These are phyloP conservation scores for Habroteleia sp. DNA, from an alignment of 2,888 invertebrate genomes.

Conservation along the genomic window DNA sequence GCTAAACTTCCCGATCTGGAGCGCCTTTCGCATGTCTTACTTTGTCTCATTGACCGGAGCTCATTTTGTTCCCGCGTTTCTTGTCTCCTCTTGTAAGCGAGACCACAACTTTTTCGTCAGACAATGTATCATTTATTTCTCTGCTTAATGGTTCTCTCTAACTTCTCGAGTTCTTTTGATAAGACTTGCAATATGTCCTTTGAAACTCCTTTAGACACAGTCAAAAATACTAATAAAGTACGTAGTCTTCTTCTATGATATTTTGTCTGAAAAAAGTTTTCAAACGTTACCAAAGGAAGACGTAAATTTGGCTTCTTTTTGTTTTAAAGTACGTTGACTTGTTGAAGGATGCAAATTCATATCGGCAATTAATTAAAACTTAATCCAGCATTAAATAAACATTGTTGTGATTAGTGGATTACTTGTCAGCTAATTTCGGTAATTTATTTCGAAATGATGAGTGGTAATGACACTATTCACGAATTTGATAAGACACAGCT, in stretches of 20 bases:
- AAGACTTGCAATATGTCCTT: no score
- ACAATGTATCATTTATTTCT: slow-evolving; percentile 67
- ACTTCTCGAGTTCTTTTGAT: no score
- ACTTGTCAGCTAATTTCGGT: slow-evolving; percentile 17
- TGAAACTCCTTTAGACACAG: no score
- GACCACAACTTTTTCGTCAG: slow-evolving; percentile 36
- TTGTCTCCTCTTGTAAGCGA: slow-evolving; percentile 10
- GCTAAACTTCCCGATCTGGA: slow-evolving; percentile 46
- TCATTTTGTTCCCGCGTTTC: slow-evolving; percentile 41
- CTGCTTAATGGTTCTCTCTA: slow-evolving; percentile 64
- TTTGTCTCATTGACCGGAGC: slow-evolving; percentile 24
- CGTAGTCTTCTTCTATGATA: no score
- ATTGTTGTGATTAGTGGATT: slow-evolving; percentile 14
- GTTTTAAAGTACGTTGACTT: no score
- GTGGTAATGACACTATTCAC: slow-evolving; percentile 57
- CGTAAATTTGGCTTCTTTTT: no score
- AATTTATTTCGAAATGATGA: slow-evolving; percentile 61
- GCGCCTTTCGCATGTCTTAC: slow-evolving; percentile 38
- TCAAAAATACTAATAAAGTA: no score
- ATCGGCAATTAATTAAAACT: no score
- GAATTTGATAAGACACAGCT: slow-evolving; percentile 63
- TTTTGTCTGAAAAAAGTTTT: no score
- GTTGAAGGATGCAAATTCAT: neutral
- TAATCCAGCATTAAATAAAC: neutral
- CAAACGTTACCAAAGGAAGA: no score